Conservation (phyloP, 1,140 invertebrate genomes). For the Caenorhabditis tropicalis region DNA sequence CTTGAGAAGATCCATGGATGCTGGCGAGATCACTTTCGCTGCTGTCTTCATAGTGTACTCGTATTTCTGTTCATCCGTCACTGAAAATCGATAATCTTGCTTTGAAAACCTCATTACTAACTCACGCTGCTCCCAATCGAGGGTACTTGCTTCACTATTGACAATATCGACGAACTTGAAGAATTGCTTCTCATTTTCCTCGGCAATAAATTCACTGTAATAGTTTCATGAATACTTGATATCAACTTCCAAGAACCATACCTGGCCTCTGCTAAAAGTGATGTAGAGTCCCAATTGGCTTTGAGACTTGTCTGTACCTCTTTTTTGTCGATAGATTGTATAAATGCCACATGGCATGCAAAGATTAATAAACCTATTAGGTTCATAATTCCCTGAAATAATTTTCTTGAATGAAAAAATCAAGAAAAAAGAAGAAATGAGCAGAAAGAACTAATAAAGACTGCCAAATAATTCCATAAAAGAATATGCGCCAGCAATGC, state of each 20-base stretch:
- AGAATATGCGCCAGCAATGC: neutral
- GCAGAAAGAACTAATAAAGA: neutral
- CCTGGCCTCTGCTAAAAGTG: slow-evolving; percentile 70
- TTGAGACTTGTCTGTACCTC: slow-evolving; percentile 63
- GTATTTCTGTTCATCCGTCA: slow-evolving; percentile 64
- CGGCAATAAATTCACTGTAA: slow-evolving; percentile 69
- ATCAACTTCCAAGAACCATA: neutral
- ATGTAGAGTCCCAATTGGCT: slow-evolving; percentile 68
- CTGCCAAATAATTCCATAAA: neutral
- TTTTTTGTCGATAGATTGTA: slow-evolving; percentile 56
- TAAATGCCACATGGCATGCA: neutral
- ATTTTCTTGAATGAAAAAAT: neutral
- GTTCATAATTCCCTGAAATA: slow-evolving; percentile 12
- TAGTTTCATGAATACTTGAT: too few relatives aligned
- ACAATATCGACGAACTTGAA: slow-evolving; percentile 61
- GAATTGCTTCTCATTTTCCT: slow-evolving; percentile 61
- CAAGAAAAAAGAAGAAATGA: neutral
- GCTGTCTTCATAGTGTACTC: slow-evolving; percentile 61
- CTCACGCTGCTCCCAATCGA: slow-evolving; percentile 54
- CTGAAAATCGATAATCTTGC: slow-evolving; percentile 46
- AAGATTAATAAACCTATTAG: slow-evolving; percentile 15
- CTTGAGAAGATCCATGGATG: slow-evolving; percentile 62
- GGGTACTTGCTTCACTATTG: slow-evolving; percentile 19
- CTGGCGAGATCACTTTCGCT: slow-evolving; percentile 11
- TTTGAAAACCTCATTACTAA: neutral